These are phyloP conservation scores for Sebastes fasciatus DNA, from an alignment of 2,113 vertebrate genomes.

Conservation along the genomic window DNA sequence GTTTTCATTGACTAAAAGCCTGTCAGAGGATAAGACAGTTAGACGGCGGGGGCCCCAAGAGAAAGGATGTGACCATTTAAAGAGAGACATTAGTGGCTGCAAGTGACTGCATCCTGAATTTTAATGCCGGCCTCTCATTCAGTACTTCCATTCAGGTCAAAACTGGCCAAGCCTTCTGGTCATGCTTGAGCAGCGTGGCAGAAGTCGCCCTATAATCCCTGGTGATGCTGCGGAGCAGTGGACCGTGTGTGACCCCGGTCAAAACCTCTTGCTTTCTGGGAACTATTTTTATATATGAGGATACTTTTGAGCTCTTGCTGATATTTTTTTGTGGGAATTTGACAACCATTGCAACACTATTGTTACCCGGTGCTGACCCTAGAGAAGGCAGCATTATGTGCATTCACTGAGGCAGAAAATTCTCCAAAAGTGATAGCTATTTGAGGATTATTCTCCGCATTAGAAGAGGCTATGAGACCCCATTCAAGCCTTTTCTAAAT, in stretches of 20 bases:
- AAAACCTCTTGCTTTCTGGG: constrained; percentile 40
- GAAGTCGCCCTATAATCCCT: constrained; percentile 71
- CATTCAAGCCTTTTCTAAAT: constrained; percentile 55
- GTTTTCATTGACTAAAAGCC: constrained; percentile 53
- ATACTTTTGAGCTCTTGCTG: constrained; percentile 2
- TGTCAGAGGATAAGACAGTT: constrained; percentile 60
- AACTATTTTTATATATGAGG: background rate
- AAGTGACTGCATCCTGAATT: constrained; percentile 75
- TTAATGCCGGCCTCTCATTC: constrained; percentile 68
- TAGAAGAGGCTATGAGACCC: constrained; percentile 31
- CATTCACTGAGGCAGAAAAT: constrained; percentile 37
- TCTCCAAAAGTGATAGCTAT: constrained; percentile 47
- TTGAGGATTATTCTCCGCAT: constrained; percentile 41
- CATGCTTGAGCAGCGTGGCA: constrained; percentile 68
- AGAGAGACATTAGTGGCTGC: constrained; percentile 71
- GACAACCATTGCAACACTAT: constrained; percentile 20
- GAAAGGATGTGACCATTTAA: constrained; percentile 73
- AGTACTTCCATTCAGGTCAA: constrained; percentile 65
- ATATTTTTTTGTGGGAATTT: constrained; percentile 17
- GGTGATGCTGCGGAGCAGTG: constrained; percentile 50
- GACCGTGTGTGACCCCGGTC: constrained; percentile 50
- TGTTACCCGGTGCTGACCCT: constrained; percentile 15
- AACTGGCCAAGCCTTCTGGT: constrained; percentile 64
- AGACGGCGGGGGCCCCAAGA: constrained; percentile 40
- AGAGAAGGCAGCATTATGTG: constrained; percentile 16